Base-by-base conservation (phyloP, 23 tunicate genomes). In the Halocynthia aurantium region DNA sequence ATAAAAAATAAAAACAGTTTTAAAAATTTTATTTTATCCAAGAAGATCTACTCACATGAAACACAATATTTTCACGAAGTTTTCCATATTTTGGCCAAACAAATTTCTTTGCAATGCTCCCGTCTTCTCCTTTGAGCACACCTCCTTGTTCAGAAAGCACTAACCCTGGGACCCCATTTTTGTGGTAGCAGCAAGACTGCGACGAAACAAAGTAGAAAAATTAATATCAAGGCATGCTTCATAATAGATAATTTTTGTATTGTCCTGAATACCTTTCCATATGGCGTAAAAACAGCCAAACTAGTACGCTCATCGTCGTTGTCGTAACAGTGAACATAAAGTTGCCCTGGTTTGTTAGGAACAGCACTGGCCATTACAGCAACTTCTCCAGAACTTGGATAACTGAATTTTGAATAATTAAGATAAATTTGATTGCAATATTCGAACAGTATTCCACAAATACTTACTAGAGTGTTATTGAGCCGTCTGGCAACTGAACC, bases 141-240 rank as follows among this genome's bases (percentile, higher is more conserved):
- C 98, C 98, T 12, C 98, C 98, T 18, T 75, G 70, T n/a, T 92
- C 84, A 18, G 82, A 61, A 7, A 92, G 75, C 9, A 92, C 56
- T 40, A 92, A 51, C 8, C 85, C 98, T 10, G 92, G 92, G 10
- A 60, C 76, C 8, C 93, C 93, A 57, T 92, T 86, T 53, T 85
- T 79, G 75, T 84, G 92, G 62, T 92, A 86, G 82, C 98, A 92
- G 79, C 92, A 92, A 7, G 98, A 86, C 98, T 92, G 82, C 1
- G 57, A 2, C 40, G 49, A 18, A 18, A 10, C 10, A 2, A 58
- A 22, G 72, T 54, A 2, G 67, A 78, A 50, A 31, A 31, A 31
- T 31, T 31, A 4, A 31, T n/a, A 31, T 31, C 44, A 31, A 0
- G 44, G 44, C 44, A 31, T 31, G 4, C 44, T 31, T 31, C 44